Evolutionary conservation across 2,113 vertebrate genomes (phyloP), one percentile per base, ranked within the genome.

Genomic region (Oxygymnocypris stewartii): DNA sequence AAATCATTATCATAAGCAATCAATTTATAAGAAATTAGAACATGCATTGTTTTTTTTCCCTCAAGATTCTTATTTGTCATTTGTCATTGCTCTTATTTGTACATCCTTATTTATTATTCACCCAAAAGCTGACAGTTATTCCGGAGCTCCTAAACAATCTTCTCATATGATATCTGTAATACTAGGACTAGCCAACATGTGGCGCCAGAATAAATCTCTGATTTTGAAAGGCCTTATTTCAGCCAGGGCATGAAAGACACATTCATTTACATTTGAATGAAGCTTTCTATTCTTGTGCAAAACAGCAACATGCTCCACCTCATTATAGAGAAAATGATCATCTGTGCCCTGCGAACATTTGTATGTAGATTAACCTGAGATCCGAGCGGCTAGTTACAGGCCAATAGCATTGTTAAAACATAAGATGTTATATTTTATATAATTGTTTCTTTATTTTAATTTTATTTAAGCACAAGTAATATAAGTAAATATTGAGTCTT

Each of bases 281-380:
- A 88, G 85, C 86, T 25, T 79, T 78, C 59, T 88, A 86, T 94
- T 94, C 84, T 92, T 74, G 93, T 93, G 93, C 76, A 89, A 93
- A 94, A 69, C 90, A 91, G 91, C 79, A 90, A 91, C 92, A 91
- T 49, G 91, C 89, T 91, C 89, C 82, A 89, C n/a, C 87, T 92
- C 90, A 92, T 94, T 94, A 92, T 83, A 92, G 92, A 92, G 89
- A 93, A 92, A 91, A 93, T 90, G 86, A 91, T 91, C 89, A 91
- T 87, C 89, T 89, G 88, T 91, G 81, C 9, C 84, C 88, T 89
- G 88, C 89, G 11, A 23, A 54, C 28, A 47, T 82, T 87, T 59
- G 44, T 37, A 82, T 85, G 78, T 18, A 71, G 28, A 82, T 86
- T n/a, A 13, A 78, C 14, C 63, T 40, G 59, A 84, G 84, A 69